Evolutionary conservation across 2,888 invertebrate species (phyloP).

Genomic region (Hirtodrosophila histrioides): DNA sequence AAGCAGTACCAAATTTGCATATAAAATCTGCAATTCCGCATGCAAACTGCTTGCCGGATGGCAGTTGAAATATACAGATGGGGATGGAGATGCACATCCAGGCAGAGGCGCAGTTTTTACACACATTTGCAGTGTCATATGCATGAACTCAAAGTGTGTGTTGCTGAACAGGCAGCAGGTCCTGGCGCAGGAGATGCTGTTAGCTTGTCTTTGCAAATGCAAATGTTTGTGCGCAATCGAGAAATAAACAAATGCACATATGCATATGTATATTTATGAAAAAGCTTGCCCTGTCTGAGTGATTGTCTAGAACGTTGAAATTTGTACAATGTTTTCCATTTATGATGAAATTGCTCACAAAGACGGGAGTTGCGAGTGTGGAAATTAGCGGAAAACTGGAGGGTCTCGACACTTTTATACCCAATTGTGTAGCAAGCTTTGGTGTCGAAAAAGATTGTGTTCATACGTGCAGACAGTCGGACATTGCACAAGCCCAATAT

Average conservation of each 20-base stretch:
- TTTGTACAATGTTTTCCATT: no score
- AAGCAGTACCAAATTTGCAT: slow-evolving; percentile 75
- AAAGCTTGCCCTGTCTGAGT: no score
- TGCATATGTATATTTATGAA: slow-evolving; percentile 2
- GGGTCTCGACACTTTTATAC: no score
- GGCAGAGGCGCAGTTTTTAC: slow-evolving; percentile 33
- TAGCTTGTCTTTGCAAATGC: slow-evolving; percentile 68
- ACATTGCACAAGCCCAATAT: no score
- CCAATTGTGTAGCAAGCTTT: no score
- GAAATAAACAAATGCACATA: slow-evolving; percentile 66
- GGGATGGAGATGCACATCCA: neutral
- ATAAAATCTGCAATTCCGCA: slow-evolving; percentile 69
- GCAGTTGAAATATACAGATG: slow-evolving; percentile 14
- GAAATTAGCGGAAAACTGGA: no score
- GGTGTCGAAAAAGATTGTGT: no score
- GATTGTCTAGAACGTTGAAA: no score
- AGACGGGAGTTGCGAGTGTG: no score
- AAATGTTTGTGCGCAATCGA: slow-evolving; percentile 75
- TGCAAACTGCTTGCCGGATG: slow-evolving; percentile 25
- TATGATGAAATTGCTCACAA: no score
- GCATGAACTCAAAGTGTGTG: slow-evolving; percentile 19
- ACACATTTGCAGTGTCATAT: slow-evolving; percentile 31
- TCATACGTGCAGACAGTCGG: no score
- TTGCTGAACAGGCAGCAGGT: neutral
- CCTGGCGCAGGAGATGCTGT: slow-evolving; percentile 58